Evolutionary conservation across 2,797 vertebrate species (phyloP), one percentile per base, ranked within the genome.

Genomic region (Pseudochaenichthys georgianus): DNA sequence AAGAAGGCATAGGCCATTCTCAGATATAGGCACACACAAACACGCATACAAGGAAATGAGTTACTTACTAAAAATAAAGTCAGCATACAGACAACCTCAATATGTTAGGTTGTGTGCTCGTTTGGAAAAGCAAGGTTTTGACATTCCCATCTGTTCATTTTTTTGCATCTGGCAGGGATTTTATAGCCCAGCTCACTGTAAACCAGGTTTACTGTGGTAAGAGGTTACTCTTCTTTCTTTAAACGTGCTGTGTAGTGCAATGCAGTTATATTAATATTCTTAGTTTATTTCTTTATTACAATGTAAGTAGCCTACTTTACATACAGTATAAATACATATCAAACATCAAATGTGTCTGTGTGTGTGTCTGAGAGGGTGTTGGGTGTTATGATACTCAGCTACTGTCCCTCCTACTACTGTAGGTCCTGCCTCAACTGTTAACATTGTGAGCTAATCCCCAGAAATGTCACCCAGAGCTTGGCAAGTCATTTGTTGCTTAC

Each of bases 401-500:
- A 42, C 78, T 72, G 79, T 84, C 87, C 84, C 89, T 83, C 87
- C 88, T 61, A 81, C 84, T 80, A n/a, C n/a, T n/a, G n/a, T n/a
- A 85, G 60, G 86, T 85, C 75, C 80, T 83, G 77, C 87, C 82
- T 85, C 70, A 84, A 78, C 84, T 83, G 55, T 52, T 38, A 77
- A 78, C 88, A 87, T 84, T 82, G 75, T 42, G 66, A 84, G 86
- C 70, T 92, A 92, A 94, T 93, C 92, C 91, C 82, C 54, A 65
- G 77, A 92, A 92, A 92, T 90, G 87, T 92, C 90, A 92, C 84
- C 74, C 77, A 82, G 74, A 89, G 87, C 88, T 88, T 80, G 84
- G 80, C 78, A 89, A 90, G 86, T 63, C 82, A 89, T 91, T 88
- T 88, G 90, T 91, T 93, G 92, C 92, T 91, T 92, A 93, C 88